Base-by-base conservation (phyloP, 2,797 vertebrate genomes). In the Vultur gryphus region DNA sequence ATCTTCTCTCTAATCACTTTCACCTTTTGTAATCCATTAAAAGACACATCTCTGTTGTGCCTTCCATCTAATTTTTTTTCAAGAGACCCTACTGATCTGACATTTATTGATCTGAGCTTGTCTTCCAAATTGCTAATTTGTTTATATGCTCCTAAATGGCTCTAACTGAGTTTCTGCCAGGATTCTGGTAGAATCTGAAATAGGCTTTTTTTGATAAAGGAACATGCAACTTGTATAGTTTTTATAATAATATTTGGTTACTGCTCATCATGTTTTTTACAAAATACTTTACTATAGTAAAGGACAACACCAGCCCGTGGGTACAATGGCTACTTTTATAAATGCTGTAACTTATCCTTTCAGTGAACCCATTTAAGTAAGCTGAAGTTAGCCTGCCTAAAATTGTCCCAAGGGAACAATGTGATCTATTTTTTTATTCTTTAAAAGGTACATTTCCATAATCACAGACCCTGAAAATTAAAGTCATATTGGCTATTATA, bases 91-190 rank as follows among this genome's bases (percentile, higher is more conserved):
- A 24, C 79, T 82, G 59, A 55, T 94, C 75, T 96, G 94, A 84
- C 78, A 70, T 39, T 13, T 72, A 94, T 87, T 94, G 93, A 97
- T 95, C 84, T 51, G 49, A 95, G 25, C 14, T 93, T 94, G 72
- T 90, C 87, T 93, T 88, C 80, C 44, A 65, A 91, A 90, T 69
- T 94, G 33, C 77, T 93, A 21, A 83, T 96, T 94, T 91, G 75
- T 87, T 92, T 88, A 33, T 66, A 52, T 57, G 33, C 57, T 93
- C n/a, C 77, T 87, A 90, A 95, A 73, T 85, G 61, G 23, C 48
- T 91, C 35, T 91, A 66, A 37, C 1, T 0, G 1, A 6, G 29
- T 84, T 94, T 95, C 80, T 90, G 39, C 62, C 64, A 70, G 65
- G 46, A 65, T 86, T 71, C 58, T 78, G 43, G 8, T 41, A 88